A percentile compares a stretch with the other conserved stretches of the same genome.
phyloP scores from a whole-genome alignment of 2,888 invertebrate genomes.

The Caenorhabditis parvicauda region DNA sequence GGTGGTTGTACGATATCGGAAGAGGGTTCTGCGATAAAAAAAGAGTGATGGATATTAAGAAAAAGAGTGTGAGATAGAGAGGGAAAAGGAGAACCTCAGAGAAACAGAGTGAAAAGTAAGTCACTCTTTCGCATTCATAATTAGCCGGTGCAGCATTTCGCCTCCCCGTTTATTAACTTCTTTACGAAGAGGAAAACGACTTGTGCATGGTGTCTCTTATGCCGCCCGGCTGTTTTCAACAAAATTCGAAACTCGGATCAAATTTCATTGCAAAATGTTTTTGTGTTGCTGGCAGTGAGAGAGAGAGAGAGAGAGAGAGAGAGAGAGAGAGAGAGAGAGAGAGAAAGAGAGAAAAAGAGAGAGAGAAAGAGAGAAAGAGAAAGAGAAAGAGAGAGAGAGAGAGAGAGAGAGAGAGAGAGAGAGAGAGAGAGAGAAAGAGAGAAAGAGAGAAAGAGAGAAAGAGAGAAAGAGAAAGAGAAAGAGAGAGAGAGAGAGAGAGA shows the following conservation, averaged over 20 bases:
- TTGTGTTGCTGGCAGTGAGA: slow-evolving; percentile 6
- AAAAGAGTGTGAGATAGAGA: too few relatives aligned
- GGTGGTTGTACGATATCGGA: too few relatives aligned
- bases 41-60: too few relatives aligned
- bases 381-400: neutral
- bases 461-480: neutral
- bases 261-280: neutral
- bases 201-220: too few relatives aligned
- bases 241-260: too few relatives aligned
- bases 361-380: neutral
- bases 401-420: neutral
- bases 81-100: too few relatives aligned
- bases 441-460: slow-evolving; percentile 1
- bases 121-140: too few relatives aligned
- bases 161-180: too few relatives aligned
- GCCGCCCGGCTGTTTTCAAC: slow-evolving; percentile 1
- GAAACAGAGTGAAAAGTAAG: too few relatives aligned
- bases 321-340: slow-evolving; percentile 7
- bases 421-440: slow-evolving; percentile 11
- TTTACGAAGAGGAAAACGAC: too few relatives aligned
- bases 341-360: slow-evolving; percentile 1
- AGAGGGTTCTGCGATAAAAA: too few relatives aligned
- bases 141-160: too few relatives aligned
- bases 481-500: slow-evolving; percentile 3
- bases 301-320: neutral